A percentile compares a stretch with the other conserved stretches of the same genome.
These are phyloP conservation scores for Coenonympha arcania DNA, from an alignment of 2,888 invertebrate genomes.

Conservation along the genomic window DNA sequence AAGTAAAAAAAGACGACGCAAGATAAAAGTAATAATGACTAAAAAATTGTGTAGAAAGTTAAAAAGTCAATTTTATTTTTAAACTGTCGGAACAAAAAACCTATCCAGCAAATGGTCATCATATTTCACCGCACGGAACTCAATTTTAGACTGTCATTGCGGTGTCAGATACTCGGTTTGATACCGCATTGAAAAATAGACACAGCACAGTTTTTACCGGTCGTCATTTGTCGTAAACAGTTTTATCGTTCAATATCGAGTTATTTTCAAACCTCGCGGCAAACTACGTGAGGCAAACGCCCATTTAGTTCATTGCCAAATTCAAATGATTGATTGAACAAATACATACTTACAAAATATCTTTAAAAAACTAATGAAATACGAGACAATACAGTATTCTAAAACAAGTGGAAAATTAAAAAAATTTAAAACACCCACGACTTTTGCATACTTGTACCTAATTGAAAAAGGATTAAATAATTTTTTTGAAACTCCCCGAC, in stretches of 20 bases:
- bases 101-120: constrained; percentile 8
- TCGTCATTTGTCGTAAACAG: constrained; percentile 7
- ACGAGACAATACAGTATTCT: neutral
- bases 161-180: constrained; percentile 1
- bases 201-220: constrained; percentile 7
- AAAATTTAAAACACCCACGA: no score
- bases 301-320: neutral
- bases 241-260: constrained; percentile 3
- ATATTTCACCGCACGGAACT: constrained; percentile 46
- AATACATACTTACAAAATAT: neutral
- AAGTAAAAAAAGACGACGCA: no score
- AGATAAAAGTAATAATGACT: neutral
- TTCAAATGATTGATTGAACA: neutral
- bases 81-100: neutral
- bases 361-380: neutral
- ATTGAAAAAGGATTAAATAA: no score
- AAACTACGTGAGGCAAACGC: neutral
- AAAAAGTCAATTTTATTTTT: neutral
- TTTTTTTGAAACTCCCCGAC: no score
- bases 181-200: constrained; percentile 2
- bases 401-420: no score
- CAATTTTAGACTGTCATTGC: constrained; percentile 48
- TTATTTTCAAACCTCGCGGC: constrained; percentile 1
- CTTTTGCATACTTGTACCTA: no score
- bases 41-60: neutral